A percentile compares a stretch with the other conserved stretches of the same genome.
These are phyloP conservation scores for Lithophane semibrunnea DNA, from an alignment of 2,888 invertebrate genomes.

Conservation along the genomic window DNA sequence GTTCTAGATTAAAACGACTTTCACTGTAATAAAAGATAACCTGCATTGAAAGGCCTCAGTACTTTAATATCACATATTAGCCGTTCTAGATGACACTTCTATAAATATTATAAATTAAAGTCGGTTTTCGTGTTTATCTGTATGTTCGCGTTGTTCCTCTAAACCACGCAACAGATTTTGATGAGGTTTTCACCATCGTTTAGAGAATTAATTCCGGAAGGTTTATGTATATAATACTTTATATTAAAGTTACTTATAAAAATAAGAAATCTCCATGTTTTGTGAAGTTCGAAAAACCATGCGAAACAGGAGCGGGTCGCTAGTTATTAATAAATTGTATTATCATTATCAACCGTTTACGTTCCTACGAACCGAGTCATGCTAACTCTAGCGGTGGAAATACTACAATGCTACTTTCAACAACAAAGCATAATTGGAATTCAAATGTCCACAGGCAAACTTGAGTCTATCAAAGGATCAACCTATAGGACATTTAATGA, in stretches of 20 bases:
- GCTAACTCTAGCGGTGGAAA: not conserved
- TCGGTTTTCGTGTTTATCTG: too few species aligned
- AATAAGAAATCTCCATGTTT: too few species aligned
- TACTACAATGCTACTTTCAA: not conserved
- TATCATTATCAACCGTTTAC: not conserved
- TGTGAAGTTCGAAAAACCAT: too few species aligned
- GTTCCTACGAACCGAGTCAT: not conserved
- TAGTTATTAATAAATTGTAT: constrained; percentile 1
- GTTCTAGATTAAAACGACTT: constrained; percentile 6
- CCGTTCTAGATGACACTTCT: constrained; percentile 11
- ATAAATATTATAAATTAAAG: too few species aligned
- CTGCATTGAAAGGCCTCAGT: constrained; percentile 8
- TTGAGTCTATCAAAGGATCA: not conserved
- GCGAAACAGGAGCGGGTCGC: too few species aligned
- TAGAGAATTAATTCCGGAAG: too few species aligned
- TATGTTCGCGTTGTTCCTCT: too few species aligned
- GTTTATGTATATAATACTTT: too few species aligned
- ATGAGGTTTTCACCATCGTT: too few species aligned
- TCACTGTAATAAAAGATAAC: constrained; percentile 3
- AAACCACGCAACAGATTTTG: too few species aligned
- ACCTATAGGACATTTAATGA: not conserved
- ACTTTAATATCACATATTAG: constrained; percentile 4
- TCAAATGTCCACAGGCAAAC: not conserved
- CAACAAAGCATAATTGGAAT: not conserved
- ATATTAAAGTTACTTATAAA: too few species aligned